Evolutionary conservation across 2,888 invertebrate genomes (phyloP).

Genomic region (Lochmaea crataegi): DNA sequence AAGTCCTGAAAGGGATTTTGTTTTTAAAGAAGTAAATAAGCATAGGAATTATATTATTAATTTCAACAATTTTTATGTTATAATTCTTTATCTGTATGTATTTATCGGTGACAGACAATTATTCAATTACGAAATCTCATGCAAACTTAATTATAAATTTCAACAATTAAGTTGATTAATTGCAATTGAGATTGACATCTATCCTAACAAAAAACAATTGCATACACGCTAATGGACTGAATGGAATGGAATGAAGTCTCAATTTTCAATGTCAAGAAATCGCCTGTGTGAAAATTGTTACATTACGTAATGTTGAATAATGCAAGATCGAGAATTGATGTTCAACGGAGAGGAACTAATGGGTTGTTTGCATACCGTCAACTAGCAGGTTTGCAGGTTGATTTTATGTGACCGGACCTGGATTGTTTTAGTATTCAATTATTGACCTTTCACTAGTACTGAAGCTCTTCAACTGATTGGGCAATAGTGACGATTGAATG

Average conservation of each 20-base stretch:
- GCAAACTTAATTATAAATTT: neutral
- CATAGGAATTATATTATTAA: too few relatives aligned
- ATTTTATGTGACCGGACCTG: neutral
- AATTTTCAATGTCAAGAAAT: constrained; percentile 37
- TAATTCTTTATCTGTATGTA: too few relatives aligned
- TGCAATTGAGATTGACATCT: constrained; percentile 1
- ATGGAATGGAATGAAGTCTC: constrained; percentile 7
- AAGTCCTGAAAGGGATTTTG: too few relatives aligned
- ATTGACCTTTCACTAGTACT: neutral
- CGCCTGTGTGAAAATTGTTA: constrained; percentile 20
- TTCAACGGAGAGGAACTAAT: constrained; percentile 25
- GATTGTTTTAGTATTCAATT: neutral
- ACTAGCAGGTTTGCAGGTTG: constrained; percentile 25
- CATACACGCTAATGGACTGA: neutral
- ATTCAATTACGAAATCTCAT: neutral
- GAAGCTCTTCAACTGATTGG: too few relatives aligned
- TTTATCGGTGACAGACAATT: too few relatives aligned
- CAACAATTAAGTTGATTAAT: neutral
- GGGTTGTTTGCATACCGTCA: constrained; percentile 15
- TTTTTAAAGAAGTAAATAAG: too few relatives aligned
- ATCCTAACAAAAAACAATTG: constrained; percentile 8
- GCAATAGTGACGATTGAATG: neutral
- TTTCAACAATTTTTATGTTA: too few relatives aligned
- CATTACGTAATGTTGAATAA: constrained; percentile 25
- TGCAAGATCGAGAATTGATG: constrained; percentile 14